Percentiles rank a stretch among this genome's conserved stretches.
Evolutionary conservation across 53 echinoderm and acorn worm genomes (phyloP).

Genomic region (Temnopleurus reevesii): DNA sequence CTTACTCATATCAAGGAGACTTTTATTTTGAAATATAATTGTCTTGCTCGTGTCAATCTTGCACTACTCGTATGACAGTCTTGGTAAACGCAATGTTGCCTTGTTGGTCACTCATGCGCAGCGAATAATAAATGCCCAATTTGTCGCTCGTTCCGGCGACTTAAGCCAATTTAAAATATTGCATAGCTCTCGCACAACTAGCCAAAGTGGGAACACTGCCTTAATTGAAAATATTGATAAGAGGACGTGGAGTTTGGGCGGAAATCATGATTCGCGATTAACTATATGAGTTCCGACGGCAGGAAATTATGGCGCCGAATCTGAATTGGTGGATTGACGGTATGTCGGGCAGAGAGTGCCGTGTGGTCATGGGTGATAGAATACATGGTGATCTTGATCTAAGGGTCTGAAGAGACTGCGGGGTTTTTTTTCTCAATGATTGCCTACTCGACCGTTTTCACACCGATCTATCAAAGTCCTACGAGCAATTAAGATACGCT

Average conservation of each 20-base stretch:
- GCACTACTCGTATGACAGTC: too few species aligned
- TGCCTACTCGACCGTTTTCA: neutral
- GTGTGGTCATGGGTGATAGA: conserved; percentile 11
- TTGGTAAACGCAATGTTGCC: too few species aligned
- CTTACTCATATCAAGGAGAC: too few species aligned
- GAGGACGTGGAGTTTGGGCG: neutral
- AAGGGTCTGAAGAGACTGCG: too few species aligned
- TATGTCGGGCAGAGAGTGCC: neutral
- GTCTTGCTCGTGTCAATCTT: too few species aligned
- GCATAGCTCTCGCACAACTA: too few species aligned
- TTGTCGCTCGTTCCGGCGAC: too few species aligned
- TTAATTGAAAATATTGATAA: conserved; percentile 31
- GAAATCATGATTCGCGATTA: conserved; percentile 36
- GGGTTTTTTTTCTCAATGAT: neutral
- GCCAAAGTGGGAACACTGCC: too few species aligned
- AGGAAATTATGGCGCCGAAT: conserved; percentile 37
- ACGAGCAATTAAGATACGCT: neutral
- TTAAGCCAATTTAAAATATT: too few species aligned
- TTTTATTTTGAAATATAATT: too few species aligned
- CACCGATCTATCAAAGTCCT: neutral
- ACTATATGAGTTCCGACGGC: neutral
- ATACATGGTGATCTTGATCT: neutral
- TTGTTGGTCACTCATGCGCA: too few species aligned
- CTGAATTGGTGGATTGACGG: neutral
- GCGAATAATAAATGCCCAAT: too few species aligned